Conservation (phyloP, 2,113 vertebrate genomes). For the Globicephala melas region DNA sequence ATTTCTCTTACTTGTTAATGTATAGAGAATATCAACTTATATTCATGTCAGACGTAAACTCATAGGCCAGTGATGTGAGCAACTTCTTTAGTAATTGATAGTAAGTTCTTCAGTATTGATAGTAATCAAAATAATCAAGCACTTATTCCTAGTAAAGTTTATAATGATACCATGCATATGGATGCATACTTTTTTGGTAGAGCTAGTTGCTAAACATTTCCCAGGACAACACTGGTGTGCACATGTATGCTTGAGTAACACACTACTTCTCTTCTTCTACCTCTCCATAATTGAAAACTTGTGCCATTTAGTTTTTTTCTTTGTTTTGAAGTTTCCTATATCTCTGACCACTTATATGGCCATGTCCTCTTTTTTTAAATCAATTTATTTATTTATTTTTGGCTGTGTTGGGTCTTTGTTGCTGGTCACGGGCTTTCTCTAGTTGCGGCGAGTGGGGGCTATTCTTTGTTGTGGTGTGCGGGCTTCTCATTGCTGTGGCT, state of each 20-base stretch:
- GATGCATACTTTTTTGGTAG: neutral
- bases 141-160: neutral
- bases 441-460: no score
- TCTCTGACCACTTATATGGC: neutral
- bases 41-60: neutral
- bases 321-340: neutral
- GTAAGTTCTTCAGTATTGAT: neutral
- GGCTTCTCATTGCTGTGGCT: no score
- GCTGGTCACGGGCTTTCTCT: no score
- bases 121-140: neutral
- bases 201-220: neutral
- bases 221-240: neutral
- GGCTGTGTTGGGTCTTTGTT: no score
- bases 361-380: neutral
- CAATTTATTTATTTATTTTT: no score
- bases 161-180: neutral
- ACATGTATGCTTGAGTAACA: neutral
- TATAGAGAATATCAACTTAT: neutral
- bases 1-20: neutral
- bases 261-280: neutral
- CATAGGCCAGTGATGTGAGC: neutral
- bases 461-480: rapidly evolving
- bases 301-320: neutral
- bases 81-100: neutral
- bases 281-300: neutral